Conservation (phyloP, 2,113 vertebrate genomes). For the Ptyas mucosa region DNA sequence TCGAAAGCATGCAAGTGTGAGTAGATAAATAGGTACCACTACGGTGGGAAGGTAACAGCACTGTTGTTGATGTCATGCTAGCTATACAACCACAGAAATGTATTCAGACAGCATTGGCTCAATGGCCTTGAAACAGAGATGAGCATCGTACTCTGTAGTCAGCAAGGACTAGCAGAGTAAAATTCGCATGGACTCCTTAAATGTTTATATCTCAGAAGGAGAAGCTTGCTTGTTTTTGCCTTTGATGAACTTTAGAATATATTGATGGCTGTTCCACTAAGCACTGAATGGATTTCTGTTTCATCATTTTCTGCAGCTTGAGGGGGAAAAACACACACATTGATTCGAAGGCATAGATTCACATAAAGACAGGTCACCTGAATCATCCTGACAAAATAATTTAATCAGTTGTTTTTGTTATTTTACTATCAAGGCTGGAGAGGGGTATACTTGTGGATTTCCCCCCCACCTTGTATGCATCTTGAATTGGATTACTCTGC, state of each 20-base stretch:
- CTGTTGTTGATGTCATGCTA: neutral
- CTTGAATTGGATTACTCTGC: neutral
- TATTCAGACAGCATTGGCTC: neutral
- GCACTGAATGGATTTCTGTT: neutral
- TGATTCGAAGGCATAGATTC: neutral
- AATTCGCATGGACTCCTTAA: neutral
- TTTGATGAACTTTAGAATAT: neutral
- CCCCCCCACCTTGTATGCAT: neutral
- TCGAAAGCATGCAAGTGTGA: neutral
- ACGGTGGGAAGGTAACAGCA: neutral
- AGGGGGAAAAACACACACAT: neutral
- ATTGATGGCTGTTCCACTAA: neutral
- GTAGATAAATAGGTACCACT: neutral
- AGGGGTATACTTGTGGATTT: neutral
- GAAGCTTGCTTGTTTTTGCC: neutral
- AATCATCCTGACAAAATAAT: neutral
- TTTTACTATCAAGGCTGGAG: neutral
- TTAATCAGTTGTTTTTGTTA: neutral
- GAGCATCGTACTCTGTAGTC: neutral
- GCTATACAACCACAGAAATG: neutral
- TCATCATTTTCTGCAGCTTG: neutral
- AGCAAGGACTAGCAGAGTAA: neutral
- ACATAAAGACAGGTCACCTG: neutral
- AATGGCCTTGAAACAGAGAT: neutral
- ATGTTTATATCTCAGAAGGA: neutral